Conservation (phyloP, 2,888 invertebrate species). For the Bembecia ichneumoniformis region DNA sequence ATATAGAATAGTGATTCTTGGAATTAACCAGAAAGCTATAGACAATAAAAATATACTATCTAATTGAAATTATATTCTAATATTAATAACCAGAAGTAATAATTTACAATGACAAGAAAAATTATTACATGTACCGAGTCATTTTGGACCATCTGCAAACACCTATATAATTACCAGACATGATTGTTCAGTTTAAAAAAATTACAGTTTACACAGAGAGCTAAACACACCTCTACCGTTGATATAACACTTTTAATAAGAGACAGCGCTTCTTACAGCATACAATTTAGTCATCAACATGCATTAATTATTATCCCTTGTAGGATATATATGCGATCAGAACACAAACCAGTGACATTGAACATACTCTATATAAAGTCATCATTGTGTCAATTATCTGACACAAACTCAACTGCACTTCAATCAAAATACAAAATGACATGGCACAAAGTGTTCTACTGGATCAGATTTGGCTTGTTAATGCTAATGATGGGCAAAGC, state of each 20-base stretch:
- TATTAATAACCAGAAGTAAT: background rate
- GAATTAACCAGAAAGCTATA: too few relatives aligned
- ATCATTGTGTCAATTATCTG: background rate
- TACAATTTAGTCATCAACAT: conserved; percentile 28
- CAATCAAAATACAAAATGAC: too few relatives aligned
- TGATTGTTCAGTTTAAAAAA: conserved; percentile 22
- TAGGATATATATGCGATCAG: conserved; percentile 13
- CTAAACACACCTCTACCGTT: conserved; percentile 9
- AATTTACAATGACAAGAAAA: background rate
- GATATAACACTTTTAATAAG: conserved; percentile 32
- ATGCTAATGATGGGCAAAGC: background rate
- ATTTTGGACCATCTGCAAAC: background rate
- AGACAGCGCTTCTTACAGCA: conserved; percentile 11
- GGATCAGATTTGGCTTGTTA: background rate
- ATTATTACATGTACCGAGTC: background rate
- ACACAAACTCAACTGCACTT: background rate
- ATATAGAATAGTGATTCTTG: too few relatives aligned
- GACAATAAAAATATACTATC: too few relatives aligned
- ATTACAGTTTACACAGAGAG: conserved; percentile 15
- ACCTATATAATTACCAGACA: conserved; percentile 25
- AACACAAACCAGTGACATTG: conserved; percentile 20
- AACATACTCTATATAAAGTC: conserved; percentile 12
- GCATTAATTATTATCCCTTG: background rate
- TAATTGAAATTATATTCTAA: too few relatives aligned
- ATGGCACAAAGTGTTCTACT: background rate